A percentile compares a stretch with the other conserved stretches of the same genome.
phyloP scores from a whole-genome alignment of 30 jellyfish, hydroid and myxozoan species.

The Hydra vulgaris region DNA sequence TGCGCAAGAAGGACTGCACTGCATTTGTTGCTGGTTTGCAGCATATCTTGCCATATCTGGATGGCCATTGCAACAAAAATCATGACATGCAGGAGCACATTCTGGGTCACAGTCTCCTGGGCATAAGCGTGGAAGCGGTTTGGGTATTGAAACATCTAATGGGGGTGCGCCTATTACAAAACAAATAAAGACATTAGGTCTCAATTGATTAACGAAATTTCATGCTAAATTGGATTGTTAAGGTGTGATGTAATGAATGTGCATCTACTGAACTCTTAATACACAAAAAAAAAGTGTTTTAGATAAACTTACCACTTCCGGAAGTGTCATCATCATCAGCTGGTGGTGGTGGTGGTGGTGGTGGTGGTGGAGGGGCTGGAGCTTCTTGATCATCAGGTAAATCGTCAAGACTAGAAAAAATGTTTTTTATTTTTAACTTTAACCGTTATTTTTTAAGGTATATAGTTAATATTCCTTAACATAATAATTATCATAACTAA shows the following conservation, averaged over 20 bases:
- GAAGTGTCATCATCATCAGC: constrained; percentile 28
- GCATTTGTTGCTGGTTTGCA: constrained; percentile 15
- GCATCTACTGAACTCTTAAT: not conserved
- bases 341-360: constrained; percentile 20
- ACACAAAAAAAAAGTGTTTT: not conserved
- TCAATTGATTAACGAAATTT: not conserved
- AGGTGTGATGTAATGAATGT: not conserved
- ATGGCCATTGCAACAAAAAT: constrained; percentile 34
- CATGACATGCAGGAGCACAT: constrained; percentile 49
- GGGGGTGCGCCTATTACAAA: constrained; percentile 37
- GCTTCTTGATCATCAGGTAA: not conserved
- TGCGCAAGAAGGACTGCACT: constrained; percentile 36
- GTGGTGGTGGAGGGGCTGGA: constrained; percentile 13
- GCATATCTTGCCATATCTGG: constrained; percentile 31
- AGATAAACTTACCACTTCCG: constrained; percentile 25
- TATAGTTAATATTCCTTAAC: no score
- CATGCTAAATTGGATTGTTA: not conserved
- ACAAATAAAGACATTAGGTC: not conserved
- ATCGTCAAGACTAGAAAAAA: not conserved
- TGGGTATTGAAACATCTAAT: constrained; percentile 13
- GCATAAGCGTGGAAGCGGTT: constrained; percentile 35
- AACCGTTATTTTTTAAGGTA: not conserved
- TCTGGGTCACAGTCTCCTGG: constrained; percentile 49
- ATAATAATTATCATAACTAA: no score
- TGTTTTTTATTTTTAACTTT: no score